Conservation (phyloP, 2,797 vertebrate genomes). For the Melanotaenia nigrans region DNA sequence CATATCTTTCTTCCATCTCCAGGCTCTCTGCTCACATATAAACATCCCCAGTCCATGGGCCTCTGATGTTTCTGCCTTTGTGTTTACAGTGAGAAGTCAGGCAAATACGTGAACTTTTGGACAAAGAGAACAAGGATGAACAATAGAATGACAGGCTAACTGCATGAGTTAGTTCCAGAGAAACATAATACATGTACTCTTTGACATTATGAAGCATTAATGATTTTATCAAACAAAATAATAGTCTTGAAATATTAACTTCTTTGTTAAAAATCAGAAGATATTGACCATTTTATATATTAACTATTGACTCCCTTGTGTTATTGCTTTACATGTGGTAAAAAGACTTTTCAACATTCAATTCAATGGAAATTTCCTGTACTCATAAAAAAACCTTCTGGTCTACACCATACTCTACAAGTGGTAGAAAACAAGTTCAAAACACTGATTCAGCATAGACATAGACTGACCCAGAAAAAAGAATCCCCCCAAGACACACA, state of each 20-base stretch:
- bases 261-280: conserved; percentile 7
- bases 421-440: conserved; percentile 59
- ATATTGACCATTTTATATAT: not conserved
- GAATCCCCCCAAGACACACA: conserved; percentile 21
- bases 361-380: conserved; percentile 22
- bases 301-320: not conserved
- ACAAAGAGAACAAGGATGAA: conserved; percentile 70
- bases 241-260: not conserved
- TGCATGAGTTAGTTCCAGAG: conserved; percentile 14
- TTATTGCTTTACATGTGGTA: conserved; percentile 4
- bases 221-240: conserved; percentile 10
- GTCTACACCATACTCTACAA: conserved; percentile 31
- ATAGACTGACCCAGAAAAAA: conserved; percentile 34
- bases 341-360: conserved; percentile 29
- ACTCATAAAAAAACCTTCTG: conserved; percentile 26
- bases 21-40: conserved; percentile 74
- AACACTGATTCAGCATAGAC: conserved; percentile 59
- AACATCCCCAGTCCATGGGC: conserved; percentile 76
- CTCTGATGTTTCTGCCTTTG: conserved; percentile 80
- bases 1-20: conserved; percentile 82
- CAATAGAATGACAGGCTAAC: conserved; percentile 49
- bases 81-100: conserved; percentile 82
- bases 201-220: conserved; percentile 6
- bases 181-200: conserved; percentile 14
- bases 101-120: conserved; percentile 77